Conservation (phyloP, 2,797 vertebrate species). For the Toxotes lorentzi region DNA sequence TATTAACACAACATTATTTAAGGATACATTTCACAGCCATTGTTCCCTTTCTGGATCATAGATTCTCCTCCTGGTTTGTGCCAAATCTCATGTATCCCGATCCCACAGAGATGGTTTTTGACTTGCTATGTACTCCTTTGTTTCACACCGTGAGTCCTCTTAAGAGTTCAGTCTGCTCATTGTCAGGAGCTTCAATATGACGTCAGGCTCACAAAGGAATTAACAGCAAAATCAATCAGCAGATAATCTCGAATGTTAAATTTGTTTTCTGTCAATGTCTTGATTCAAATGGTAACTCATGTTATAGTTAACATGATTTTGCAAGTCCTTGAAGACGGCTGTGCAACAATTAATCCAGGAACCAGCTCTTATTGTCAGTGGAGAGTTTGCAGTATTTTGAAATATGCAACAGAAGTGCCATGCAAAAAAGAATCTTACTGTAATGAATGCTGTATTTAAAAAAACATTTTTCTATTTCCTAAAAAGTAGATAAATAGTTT, state of each 20-base stretch:
- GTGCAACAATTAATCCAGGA: neutral
- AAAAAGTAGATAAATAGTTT: neutral
- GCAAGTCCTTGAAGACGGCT: slow-evolving; percentile 7
- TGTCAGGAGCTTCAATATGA: slow-evolving; percentile 48
- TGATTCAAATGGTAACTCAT: neutral
- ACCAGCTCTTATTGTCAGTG: neutral
- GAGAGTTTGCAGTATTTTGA: neutral
- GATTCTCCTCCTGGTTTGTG: slow-evolving; percentile 39
- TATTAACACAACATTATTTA: slow-evolving; percentile 52
- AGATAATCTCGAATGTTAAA: neutral
- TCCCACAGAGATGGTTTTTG: slow-evolving; percentile 48
- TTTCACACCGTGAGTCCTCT: slow-evolving; percentile 55
- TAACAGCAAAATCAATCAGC: slow-evolving; percentile 63
- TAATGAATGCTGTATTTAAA: neutral
- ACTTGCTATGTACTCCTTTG: slow-evolving; percentile 47
- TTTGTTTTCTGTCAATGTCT: neutral
- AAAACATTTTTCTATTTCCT: neutral
- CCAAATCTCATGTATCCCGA: slow-evolving; percentile 25
- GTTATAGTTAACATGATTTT: slow-evolving; percentile 17
- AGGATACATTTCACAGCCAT: slow-evolving; percentile 38
- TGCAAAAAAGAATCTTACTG: neutral
- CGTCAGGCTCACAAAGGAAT: slow-evolving; percentile 51
- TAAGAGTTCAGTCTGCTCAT: slow-evolving; percentile 26
- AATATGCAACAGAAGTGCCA: neutral
- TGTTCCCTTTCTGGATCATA: slow-evolving; percentile 47